These are phyloP conservation scores for Tiliacea aurago DNA, from an alignment of 2,888 invertebrate genomes.

Conservation along the genomic window DNA sequence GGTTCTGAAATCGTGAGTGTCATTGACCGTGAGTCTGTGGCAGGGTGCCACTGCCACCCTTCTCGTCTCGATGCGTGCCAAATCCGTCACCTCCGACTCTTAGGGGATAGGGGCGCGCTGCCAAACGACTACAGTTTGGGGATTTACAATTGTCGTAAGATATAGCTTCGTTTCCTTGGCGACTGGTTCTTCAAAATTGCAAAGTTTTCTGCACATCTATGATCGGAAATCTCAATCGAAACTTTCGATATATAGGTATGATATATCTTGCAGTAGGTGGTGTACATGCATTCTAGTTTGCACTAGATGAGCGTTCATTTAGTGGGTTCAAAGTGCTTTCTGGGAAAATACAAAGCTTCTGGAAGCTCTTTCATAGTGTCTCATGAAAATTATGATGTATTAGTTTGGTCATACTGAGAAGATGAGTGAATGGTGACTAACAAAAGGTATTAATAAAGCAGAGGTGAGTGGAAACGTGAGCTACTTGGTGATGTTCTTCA, in stretches of 20 bases:
- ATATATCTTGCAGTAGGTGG: no score
- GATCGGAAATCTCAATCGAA: neutral
- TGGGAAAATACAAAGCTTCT: neutral
- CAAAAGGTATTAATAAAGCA: no score
- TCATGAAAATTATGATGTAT: neutral
- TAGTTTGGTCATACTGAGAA: neutral
- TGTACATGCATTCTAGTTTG: neutral
- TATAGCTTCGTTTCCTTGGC: slow-evolving; percentile 1
- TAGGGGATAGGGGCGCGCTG: slow-evolving; percentile 44
- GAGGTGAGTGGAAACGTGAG: no score
- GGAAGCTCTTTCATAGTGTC: neutral
- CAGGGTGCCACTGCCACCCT: slow-evolving; percentile 67
- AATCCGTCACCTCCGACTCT: slow-evolving; percentile 55
- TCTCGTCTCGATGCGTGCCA: slow-evolving; percentile 60
- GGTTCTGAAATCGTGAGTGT: slow-evolving; percentile 68
- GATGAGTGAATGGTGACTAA: no score
- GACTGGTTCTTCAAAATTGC: neutral
- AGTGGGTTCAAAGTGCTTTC: neutral
- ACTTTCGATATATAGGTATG: neutral
- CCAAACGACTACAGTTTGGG: slow-evolving; percentile 35
- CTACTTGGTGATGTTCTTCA: no score
- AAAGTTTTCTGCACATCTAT: neutral
- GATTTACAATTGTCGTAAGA: slow-evolving; percentile 27
- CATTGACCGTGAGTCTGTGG: slow-evolving; percentile 72
- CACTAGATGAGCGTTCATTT: neutral